Base-by-base conservation (phyloP, 2,888 invertebrate genomes). In the Portevinia maculata region DNA sequence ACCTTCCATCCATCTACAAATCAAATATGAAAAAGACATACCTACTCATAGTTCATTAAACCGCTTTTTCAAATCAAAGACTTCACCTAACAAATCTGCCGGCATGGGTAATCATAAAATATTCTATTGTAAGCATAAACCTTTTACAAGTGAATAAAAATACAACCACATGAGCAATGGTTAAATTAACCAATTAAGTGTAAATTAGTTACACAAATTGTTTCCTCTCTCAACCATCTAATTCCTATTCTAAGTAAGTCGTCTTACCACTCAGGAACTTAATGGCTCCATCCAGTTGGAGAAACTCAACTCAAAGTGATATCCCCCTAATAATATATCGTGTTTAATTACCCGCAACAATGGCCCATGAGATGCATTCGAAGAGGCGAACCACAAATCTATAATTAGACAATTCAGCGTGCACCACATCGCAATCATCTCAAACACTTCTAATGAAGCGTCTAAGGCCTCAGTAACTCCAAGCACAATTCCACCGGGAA, bases 341-440 rank as follows among this genome's bases (percentile, higher is more conserved):
- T 46, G 53, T 67, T 83, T 73, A 83, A 83, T 83, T 83, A 62
- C 55, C 30, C 37, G 28, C 78, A 76, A 71, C 76, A 76, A 59
- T 53, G 46, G 21, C 7, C 15, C 48, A 34, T 28, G 39, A 39
- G 50, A 39, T 55, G 50, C 70, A 70, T 48, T 70, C 37, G 46
- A 67, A 50, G 2, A 24, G 50, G 13, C 44, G 41, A 55, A 65
- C 71, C 65, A 41, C 62, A 71, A 53, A 67, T 71, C 64, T 75
- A 67, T 76, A 65, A 76, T 76, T 67, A 70, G 53, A 46, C 57
- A 41, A 59, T 62, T 65, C 55, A 50, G 55, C n/a, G 34, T 44
- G 3, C 34, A 60, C 28, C 53, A 39, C 46, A 34, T 28, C 41
- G 21, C 65, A 59, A 44, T 71, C 59, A 79, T 34, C 37, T 48